phyloP scores from a whole-genome alignment of 2,113 vertebrate species.

The Alouatta palliata region DNA sequence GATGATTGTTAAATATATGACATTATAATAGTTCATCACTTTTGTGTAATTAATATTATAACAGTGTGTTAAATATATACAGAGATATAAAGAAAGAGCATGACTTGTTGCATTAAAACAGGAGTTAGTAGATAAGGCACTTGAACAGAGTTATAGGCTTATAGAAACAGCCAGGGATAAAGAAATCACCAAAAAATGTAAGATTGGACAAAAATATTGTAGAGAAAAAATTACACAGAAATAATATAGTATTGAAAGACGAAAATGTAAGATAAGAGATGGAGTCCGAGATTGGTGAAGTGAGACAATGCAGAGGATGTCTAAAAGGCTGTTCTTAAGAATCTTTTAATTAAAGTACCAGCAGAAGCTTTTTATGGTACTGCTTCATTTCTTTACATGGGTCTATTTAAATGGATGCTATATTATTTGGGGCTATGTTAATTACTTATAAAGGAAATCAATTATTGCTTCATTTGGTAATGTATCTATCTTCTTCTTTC shows the following conservation, averaged over 20 bases:
- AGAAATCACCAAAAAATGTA: background rate
- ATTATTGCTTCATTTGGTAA: background rate
- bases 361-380: background rate
- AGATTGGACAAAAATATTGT: background rate
- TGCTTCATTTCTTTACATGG: constrained; percentile 10
- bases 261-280: background rate
- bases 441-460: background rate
- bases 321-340: background rate
- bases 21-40: background rate
- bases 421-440: background rate
- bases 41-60: background rate
- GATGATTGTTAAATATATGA: background rate
- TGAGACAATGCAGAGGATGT: background rate
- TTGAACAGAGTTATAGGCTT: background rate
- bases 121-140: background rate
- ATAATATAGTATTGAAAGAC: background rate
- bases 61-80: background rate
- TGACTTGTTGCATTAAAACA: background rate
- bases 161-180: background rate
- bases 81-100: background rate
- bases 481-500: background rate
- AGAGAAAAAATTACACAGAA: background rate
- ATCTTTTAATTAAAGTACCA: constrained; percentile 10
- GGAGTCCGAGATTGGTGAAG: background rate
- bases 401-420: background rate